Evolutionary conservation across 1,140 invertebrate species (phyloP), one percentile per base, ranked within the genome.

Genomic region (Drosophila pachea): DNA sequence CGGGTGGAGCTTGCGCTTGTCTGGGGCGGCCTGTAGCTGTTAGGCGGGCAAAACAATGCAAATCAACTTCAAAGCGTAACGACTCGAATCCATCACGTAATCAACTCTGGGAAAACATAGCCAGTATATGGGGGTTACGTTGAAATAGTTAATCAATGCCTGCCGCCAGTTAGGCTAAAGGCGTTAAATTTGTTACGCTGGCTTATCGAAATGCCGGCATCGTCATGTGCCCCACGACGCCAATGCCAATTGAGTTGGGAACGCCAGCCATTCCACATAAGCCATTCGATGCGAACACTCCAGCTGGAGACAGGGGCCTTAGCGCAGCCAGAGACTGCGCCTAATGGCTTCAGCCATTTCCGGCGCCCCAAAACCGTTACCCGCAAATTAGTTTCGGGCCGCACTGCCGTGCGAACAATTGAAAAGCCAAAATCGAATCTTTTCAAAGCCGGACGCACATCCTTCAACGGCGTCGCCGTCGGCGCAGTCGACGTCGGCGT

Each of bases 301-400:
- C 73, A 52, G 59, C 52, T 61, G 52, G 49, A 69, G 49, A 50
- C 55, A 55, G 53, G 48, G 66, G 45, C 60, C 54, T 66, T 59
- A 42, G 43, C 59, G 47, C 32, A 54, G 62, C 54, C 16, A 54
- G 62, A 52, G 72, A 55, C 43, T 35, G 40, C 65, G 62, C 78
- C 76, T 84, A 84, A 84, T 86, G 81, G 81, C 81, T 66, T 81
- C 71, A 81, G 70, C 81, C 81, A 84, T 84, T 84, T 84, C 81
- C 81, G 79, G 79, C 66, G 33, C 81, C 81, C 22, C 61, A 74
- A 82, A 84, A 82, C 68, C 81, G 79, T 84, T 86, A 78, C 76
- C 79, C 79, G 69, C 79, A 83, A 83, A 83, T 83, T 83, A 83
- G 79, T 83, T 83, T 83, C 79, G 73, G 65, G 62, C 73, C 74